These are phyloP conservation scores for Paedocypris sp. DNA, from an alignment of 2,113 vertebrate genomes.

Conservation along the genomic window DNA sequence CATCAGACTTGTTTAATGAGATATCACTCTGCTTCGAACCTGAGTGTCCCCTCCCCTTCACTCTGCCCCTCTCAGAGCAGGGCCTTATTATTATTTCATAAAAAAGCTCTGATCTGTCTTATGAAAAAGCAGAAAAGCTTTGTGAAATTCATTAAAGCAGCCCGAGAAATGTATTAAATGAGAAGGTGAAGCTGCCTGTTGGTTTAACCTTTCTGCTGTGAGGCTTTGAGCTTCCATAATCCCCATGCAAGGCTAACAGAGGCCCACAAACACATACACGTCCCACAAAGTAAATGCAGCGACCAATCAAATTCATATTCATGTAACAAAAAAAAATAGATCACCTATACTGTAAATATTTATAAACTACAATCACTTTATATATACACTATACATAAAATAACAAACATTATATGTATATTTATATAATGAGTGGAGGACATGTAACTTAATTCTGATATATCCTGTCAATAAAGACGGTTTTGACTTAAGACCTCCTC, in stretches of 20 bases:
- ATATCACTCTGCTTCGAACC: conserved; percentile 89
- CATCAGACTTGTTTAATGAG: conserved; percentile 77
- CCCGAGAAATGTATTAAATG: conserved; percentile 99
- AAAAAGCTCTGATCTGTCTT: conserved; percentile 84
- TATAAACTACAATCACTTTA: no score
- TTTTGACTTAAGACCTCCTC: conserved; percentile 66
- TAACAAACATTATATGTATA: no score
- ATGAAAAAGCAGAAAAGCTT: conserved; percentile 94
- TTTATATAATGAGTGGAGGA: no score
- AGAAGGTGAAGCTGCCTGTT: conserved; percentile 87
- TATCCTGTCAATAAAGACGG: conserved; percentile 83
- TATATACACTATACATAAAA: no score
- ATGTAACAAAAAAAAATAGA: no score
- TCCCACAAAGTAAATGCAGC: conserved; percentile 21
- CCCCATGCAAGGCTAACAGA: conserved; percentile 43
- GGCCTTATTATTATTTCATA: conserved; percentile 97
- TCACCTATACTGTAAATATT: no score
- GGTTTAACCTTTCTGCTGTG: conserved; percentile 92
- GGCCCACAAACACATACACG: conserved; percentile 34
- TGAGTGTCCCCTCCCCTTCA: conserved; percentile 45
- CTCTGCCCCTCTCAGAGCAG: conserved; percentile 51
- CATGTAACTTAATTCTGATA: no score
- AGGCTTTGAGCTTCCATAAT: conserved; percentile 59
- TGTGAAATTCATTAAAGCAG: conserved; percentile 99
- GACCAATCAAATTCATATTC: conserved; percentile 12